Base-by-base conservation (phyloP, 2,797 vertebrate species). In the Cebuella pygmaea region DNA sequence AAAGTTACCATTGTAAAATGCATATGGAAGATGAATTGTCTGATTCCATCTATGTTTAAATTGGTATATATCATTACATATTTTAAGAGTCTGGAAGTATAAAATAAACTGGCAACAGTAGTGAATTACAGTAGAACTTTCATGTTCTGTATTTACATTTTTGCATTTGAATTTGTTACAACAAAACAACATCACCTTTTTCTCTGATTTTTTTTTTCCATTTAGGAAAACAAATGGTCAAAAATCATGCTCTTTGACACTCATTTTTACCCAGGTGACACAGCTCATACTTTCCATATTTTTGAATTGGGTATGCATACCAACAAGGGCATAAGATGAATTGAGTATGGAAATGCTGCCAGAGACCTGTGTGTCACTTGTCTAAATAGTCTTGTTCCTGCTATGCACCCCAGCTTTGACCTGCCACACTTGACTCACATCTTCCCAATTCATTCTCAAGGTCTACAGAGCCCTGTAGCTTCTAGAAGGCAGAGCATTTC, bases 1-100 rank as follows among this genome's bases (percentile, higher is more conserved):
- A 91, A 95, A 93, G 89, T 90, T 93, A 94, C 55, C 14, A 70
- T 88, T 80, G 79, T 87, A 81, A 96, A 76, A 90, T 90, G 84
- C 59, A 90, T 90, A 78, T 88, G 36, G 36, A 78, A 74, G 92
- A 57, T 52, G 15, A 20, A 57, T 92, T n/a, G 75, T 92, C 52
- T 89, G 91, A 95, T 82, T 94, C 48, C 44, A 87, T 90, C 70
- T 94, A 48, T 83, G 27, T 90, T 84, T 93, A 64, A 88, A 72
- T 90, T 76, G 88, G 10, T 72, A 20, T 74, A 36, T 70, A 72
- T 80, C 30, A 85, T 50, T 59, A 88, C 2, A 59, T 13, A 80
- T 67, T 93, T 95, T 26, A 30, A 88, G 92, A 94, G 22, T 90
- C 75, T 94, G 36, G 24, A 88, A 78, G 44, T 74, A 46, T 15